Percentiles rank a stretch among this genome's conserved stretches.
phyloP scores from a whole-genome alignment of 2,888 invertebrate species.

The Ophion obscuratus region DNA sequence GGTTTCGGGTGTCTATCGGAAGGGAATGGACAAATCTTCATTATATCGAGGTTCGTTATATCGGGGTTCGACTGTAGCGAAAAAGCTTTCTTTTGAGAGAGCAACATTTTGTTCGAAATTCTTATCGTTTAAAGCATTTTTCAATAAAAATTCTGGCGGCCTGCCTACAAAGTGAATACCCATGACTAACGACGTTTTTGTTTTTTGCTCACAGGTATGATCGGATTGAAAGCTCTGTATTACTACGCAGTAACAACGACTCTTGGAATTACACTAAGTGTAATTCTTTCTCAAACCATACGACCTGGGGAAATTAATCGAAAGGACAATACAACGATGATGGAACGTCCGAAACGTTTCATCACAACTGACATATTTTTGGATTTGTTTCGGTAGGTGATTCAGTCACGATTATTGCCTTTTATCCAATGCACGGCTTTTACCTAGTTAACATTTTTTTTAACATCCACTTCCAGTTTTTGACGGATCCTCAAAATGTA shows the following conservation, averaged over 20 bases:
- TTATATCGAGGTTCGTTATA: too few species aligned
- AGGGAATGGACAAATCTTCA: too few species aligned
- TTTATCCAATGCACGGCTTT: neutral
- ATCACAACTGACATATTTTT: conserved; percentile 95
- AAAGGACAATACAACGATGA: conserved; percentile 44
- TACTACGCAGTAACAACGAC: conserved; percentile 97
- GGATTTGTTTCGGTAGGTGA: conserved; percentile 91
- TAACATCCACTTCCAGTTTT: too few species aligned
- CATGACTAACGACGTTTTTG: neutral
- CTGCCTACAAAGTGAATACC: neutral
- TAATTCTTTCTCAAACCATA: conserved; percentile 94
- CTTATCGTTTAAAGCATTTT: neutral
- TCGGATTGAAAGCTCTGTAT: conserved; percentile 78
- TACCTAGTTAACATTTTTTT: neutral
- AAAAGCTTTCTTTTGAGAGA: too few species aligned
- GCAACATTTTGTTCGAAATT: neutral
- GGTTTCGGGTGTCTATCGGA: too few species aligned
- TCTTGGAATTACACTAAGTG: conserved; percentile 94
- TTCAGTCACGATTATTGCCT: neutral
- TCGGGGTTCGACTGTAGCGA: too few species aligned
- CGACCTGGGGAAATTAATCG: conserved; percentile 88
- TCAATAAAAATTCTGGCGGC: neutral
- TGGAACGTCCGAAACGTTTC: conserved; percentile 85
- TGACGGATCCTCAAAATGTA: too few species aligned
- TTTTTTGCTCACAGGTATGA: conserved; percentile 72